Conservation (phyloP, 2,797 vertebrate genomes). For the Argentina silus region DNA sequence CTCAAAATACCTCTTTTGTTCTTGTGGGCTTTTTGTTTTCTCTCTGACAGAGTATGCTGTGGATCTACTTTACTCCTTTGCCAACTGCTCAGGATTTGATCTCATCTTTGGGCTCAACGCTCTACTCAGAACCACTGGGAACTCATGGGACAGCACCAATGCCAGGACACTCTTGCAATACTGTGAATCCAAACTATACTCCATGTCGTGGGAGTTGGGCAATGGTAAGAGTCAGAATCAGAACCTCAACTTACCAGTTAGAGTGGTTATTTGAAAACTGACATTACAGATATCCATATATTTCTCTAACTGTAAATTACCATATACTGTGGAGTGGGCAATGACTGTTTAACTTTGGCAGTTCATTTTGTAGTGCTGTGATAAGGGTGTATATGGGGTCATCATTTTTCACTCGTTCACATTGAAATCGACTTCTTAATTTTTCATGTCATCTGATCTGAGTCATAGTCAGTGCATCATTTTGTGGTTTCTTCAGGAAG, state of each 20-base stretch:
- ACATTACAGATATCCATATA: neutral
- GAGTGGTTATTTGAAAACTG: no score
- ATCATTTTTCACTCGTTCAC: no score
- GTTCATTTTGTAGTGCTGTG: no score
- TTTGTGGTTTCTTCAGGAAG: no score
- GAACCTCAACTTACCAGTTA: no score
- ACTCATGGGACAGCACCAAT: conserved; percentile 88
- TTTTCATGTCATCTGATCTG: no score
- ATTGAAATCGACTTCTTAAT: no score
- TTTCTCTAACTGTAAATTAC: no score
- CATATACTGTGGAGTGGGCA: no score
- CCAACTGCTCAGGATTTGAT: conserved; percentile 85
- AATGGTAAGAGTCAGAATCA: conserved; percentile 79
- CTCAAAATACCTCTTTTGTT: neutral
- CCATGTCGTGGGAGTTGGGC: conserved; percentile 93
- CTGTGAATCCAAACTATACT: conserved; percentile 80
- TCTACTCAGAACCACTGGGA: conserved; percentile 78
- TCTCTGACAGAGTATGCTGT: conserved; percentile 78
- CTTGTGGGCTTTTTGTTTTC: conserved; percentile 2
- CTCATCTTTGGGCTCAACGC: conserved; percentile 94
- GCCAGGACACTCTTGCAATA: conserved; percentile 83
- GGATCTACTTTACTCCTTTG: conserved; percentile 87
- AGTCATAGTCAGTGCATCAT: no score
- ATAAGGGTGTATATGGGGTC: no score
- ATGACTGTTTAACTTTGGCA: no score